Conservation (phyloP, 2,113 vertebrate genomes). For the Equus przewalskii region DNA sequence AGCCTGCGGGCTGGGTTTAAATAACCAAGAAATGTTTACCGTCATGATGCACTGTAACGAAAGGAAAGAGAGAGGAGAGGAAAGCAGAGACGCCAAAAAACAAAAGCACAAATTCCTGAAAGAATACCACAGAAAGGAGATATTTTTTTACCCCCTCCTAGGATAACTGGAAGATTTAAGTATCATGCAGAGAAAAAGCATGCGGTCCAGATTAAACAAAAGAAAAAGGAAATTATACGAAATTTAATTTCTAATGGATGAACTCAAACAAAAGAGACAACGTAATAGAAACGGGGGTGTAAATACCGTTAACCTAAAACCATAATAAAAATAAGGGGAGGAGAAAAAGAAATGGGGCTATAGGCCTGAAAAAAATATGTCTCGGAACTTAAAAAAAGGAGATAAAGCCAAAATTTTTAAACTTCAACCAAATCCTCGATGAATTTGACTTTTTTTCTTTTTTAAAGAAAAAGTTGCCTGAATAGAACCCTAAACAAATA, state of each 20-base stretch:
- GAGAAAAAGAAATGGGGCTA: constrained; percentile 14
- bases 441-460: constrained; percentile 86
- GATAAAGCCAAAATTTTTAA: constrained; percentile 80
- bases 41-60: constrained; percentile 92
- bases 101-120: constrained; percentile 89
- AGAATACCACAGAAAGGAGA: constrained; percentile 89
- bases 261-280: constrained; percentile 87
- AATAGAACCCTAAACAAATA: constrained; percentile 89
- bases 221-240: constrained; percentile 83
- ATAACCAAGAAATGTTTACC: constrained; percentile 90
- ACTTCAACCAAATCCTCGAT: constrained; percentile 87
- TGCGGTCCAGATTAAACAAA: constrained; percentile 88
- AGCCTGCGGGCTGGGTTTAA: constrained; percentile 76
- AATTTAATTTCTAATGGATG: constrained; percentile 86
- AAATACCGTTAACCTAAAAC: constrained; percentile 80
- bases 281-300: constrained; percentile 81
- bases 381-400: constrained; percentile 78
- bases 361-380: constrained; percentile 66
- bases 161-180: constrained; percentile 87
- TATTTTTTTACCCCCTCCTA: constrained; percentile 88
- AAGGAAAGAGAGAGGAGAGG: constrained; percentile 81
- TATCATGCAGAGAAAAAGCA: constrained; percentile 91
- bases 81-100: constrained; percentile 82
- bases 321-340: constrained; percentile 77
- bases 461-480: constrained; percentile 85